These are phyloP conservation scores for Chunga burmeisteri DNA, from an alignment of 2,113 vertebrate species.

Conservation along the genomic window DNA sequence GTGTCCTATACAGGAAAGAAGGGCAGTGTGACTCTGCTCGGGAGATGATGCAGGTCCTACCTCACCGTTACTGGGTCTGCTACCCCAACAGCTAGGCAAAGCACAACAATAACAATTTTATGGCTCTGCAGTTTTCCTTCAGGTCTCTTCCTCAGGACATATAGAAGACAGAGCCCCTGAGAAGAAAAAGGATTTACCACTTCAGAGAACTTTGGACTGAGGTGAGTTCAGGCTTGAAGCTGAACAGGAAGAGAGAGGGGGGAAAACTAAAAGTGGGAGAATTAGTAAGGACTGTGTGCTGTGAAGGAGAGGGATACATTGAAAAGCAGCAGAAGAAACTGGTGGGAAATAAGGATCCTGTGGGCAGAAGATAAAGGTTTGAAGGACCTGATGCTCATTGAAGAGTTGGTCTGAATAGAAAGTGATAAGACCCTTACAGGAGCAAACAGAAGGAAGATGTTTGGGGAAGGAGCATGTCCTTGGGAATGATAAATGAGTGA, in stretches of 20 bases:
- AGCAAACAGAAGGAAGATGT: neutral
- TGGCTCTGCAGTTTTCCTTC: neutral
- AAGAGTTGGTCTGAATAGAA: neutral
- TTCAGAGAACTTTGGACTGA: neutral
- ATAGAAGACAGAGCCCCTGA: rapidly evolving
- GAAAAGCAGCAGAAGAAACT: neutral
- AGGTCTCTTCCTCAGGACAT: neutral
- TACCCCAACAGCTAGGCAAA: neutral
- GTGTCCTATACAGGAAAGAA: neutral
- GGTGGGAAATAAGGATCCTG: neutral
- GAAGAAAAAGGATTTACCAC: neutral
- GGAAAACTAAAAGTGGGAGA: neutral
- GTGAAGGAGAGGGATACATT: neutral
- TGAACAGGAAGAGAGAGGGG: neutral
- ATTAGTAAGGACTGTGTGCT: neutral
- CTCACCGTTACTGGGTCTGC: neutral
- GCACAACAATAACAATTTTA: neutral
- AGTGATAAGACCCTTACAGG: neutral
- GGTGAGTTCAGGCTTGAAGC: neutral
- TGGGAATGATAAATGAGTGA: neutral
- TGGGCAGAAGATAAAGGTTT: neutral
- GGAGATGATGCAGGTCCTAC: neutral
- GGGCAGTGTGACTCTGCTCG: neutral
- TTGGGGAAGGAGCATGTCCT: neutral
- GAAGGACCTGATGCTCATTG: neutral